Conservation (phyloP, 1,140 invertebrate species). For the Dreissena rostriformis region DNA sequence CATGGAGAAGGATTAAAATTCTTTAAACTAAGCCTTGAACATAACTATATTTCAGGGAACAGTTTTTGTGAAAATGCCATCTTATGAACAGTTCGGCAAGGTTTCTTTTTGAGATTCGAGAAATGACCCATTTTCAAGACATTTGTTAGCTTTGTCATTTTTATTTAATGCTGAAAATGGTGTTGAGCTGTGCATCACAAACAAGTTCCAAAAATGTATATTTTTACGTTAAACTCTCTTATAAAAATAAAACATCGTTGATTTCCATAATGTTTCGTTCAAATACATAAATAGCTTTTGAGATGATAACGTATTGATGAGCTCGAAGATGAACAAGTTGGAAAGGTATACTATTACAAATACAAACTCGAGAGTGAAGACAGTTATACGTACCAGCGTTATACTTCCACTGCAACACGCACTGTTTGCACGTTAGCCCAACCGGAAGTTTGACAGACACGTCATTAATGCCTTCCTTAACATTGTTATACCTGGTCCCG, state of each 20-base stretch:
- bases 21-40: neutral
- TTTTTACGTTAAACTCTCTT: neutral
- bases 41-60: neutral
- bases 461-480: conserved; percentile 23
- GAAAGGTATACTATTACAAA: neutral
- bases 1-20: too few relatives aligned
- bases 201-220: neutral
- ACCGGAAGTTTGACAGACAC: conserved; percentile 85
- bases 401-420: conserved; percentile 95
- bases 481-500: conserved; percentile 1
- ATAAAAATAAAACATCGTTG: neutral
- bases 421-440: conserved; percentile 92
- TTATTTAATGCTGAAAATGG: too few relatives aligned
- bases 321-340: neutral
- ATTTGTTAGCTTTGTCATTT: too few relatives aligned
- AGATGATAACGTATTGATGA: neutral
- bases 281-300: neutral
- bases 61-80: neutral
- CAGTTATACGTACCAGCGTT: conserved; percentile 86
- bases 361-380: neutral
- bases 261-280: neutral
- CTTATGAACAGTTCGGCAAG: neutral
- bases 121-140: too few relatives aligned
- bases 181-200: neutral
- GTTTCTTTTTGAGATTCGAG: too few relatives aligned